phyloP scores from a whole-genome alignment of 2,888 invertebrate species.

The Hydrotaea diabolus region DNA sequence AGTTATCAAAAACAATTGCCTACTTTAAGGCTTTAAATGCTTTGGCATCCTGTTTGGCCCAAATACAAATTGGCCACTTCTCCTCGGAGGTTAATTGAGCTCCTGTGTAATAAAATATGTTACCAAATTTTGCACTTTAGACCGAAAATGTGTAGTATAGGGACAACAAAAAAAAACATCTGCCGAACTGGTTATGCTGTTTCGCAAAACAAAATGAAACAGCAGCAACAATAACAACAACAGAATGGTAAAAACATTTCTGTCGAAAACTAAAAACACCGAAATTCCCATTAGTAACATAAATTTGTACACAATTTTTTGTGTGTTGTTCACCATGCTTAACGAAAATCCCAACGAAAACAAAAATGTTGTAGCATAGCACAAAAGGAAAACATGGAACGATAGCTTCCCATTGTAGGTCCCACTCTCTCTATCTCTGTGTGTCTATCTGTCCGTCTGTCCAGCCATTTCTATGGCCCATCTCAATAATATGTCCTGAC shows the following conservation, averaged over 20 bases:
- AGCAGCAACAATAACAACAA: neutral
- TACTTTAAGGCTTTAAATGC: neutral
- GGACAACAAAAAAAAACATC: neutral
- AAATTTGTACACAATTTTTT: conserved; percentile 30
- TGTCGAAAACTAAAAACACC: conserved; percentile 23
- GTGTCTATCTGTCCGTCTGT: neutral
- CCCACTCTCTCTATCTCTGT: conserved; percentile 1
- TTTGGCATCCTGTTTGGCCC: neutral
- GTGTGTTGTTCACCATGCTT: neutral
- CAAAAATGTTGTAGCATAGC: neutral
- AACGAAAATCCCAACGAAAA: neutral
- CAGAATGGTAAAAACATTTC: neutral
- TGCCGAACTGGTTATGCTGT: neutral
- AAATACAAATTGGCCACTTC: neutral
- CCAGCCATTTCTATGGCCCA: no score
- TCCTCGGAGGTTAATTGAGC: neutral
- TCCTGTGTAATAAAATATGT: conserved; percentile 10
- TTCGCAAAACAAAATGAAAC: neutral
- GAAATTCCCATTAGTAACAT: conserved; percentile 52
- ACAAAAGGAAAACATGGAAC: neutral
- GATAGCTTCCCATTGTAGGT: neutral
- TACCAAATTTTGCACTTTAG: conserved; percentile 30
- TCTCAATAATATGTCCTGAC: neutral
- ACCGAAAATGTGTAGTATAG: neutral
- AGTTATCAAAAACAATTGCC: neutral